A percentile compares a stretch with the other conserved stretches of the same genome.
Evolutionary conservation across 2,888 invertebrate genomes (phyloP).

Genomic region (Tubulanus polymorphus): DNA sequence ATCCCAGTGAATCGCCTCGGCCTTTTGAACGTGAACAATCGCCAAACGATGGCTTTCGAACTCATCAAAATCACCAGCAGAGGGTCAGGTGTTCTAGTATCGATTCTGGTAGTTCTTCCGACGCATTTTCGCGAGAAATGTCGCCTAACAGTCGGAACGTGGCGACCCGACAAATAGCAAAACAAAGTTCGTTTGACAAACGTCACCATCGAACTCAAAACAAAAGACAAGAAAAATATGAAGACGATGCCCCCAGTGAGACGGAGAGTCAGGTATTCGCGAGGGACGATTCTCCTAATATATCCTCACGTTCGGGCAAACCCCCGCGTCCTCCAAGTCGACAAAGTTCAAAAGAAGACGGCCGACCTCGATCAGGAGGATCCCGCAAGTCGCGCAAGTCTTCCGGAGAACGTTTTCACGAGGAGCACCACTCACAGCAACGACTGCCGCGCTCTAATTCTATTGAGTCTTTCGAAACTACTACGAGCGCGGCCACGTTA

Average conservation of each 20-base stretch:
- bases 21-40: constrained; percentile 11
- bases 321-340: constrained; percentile 23
- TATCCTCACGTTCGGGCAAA: constrained; percentile 17
- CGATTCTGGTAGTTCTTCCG: constrained; percentile 34
- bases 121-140: constrained; percentile 33
- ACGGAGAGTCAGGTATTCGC: background rate
- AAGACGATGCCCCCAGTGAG: background rate
- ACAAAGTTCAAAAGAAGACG: constrained; percentile 24
- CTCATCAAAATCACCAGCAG: constrained; percentile 7
- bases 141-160: constrained; percentile 29
- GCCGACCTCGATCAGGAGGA: constrained; percentile 34
- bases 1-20: constrained; percentile 12
- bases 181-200: background rate
- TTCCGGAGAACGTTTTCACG: background rate
- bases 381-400: constrained; percentile 28
- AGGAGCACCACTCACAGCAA: constrained; percentile 25
- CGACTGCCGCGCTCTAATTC: constrained; percentile 22
- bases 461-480: constrained; percentile 23
- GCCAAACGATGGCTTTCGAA: background rate
- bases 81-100: constrained; percentile 30
- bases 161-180: constrained; percentile 4
- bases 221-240: background rate
- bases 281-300: constrained; percentile 35
- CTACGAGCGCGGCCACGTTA: constrained; percentile 23
- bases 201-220: constrained; percentile 23